These are phyloP conservation scores for Netelia inedita DNA, from an alignment of 2,888 invertebrate genomes.

Conservation along the genomic window DNA sequence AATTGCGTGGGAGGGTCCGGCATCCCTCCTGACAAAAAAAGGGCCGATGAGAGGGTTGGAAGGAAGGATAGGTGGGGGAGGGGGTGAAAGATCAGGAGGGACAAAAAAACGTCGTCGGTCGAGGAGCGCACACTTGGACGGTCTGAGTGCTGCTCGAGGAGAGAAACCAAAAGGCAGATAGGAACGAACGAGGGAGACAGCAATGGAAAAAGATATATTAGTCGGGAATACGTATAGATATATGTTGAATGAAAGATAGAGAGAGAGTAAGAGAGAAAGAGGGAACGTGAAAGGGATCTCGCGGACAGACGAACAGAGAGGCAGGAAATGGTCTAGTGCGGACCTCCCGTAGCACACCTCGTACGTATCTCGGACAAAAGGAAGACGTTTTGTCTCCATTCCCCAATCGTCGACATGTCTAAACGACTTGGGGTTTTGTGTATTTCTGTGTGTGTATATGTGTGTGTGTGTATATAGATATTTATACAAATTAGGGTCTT, in stretches of 20 bases:
- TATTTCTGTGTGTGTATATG: background rate
- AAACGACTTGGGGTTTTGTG: slow-evolving; percentile 38
- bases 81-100: slow-evolving; percentile 65
- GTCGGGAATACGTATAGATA: background rate
- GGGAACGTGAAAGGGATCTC: slow-evolving; percentile 46
- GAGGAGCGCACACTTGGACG: slow-evolving; percentile 76
- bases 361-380: slow-evolving; percentile 68
- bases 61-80: slow-evolving; percentile 23
- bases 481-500: background rate
- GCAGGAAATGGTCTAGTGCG: slow-evolving; percentile 70
- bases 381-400: slow-evolving; percentile 57
- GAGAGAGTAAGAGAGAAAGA: slow-evolving; percentile 35
- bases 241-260: slow-evolving; percentile 24
- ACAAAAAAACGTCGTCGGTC: slow-evolving; percentile 66
- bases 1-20: slow-evolving; percentile 64
- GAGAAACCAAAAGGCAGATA: slow-evolving; percentile 65
- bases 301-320: slow-evolving; percentile 52
- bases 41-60: slow-evolving; percentile 16
- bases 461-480: background rate
- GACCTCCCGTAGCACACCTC: slow-evolving; percentile 66
- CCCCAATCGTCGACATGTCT: slow-evolving; percentile 62
- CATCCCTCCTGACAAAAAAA: slow-evolving; percentile 31
- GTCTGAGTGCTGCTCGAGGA: slow-evolving; percentile 76
- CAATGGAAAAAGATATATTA: slow-evolving; percentile 50
- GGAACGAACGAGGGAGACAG: slow-evolving; percentile 43